phyloP scores from a whole-genome alignment of 2,888 invertebrate species.

The Hydroisotoma schaefferi region DNA sequence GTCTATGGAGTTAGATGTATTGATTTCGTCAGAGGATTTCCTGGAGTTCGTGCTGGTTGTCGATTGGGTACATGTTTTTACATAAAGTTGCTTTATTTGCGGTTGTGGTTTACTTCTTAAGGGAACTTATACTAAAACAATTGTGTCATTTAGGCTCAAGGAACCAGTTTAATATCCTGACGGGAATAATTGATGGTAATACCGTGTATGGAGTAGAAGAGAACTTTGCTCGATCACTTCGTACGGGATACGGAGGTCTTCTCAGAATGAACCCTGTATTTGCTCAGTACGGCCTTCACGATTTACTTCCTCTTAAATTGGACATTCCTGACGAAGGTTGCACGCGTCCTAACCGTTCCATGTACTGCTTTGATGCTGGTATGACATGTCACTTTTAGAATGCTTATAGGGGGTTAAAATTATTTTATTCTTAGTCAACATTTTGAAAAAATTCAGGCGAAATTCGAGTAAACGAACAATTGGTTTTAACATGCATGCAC shows the following conservation, averaged over 20 bases:
- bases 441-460: conserved; percentile 61
- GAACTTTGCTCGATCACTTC: conserved; percentile 72
- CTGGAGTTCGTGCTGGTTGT: conserved; percentile 81
- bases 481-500: conserved; percentile 86
- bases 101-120: background rate
- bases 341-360: conserved; percentile 79
- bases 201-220: conserved; percentile 86
- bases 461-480: conserved; percentile 86
- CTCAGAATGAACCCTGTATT: conserved; percentile 86
- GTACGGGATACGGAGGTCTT: conserved; percentile 76
- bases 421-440: conserved; percentile 12
- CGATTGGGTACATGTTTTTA: conserved; percentile 63
- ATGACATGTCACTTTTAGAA: conserved; percentile 24
- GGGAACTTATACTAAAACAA: background rate
- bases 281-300: conserved; percentile 79
- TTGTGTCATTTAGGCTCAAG: conserved; percentile 65
- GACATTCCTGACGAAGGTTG: conserved; percentile 91
- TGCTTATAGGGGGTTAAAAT: background rate
- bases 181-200: conserved; percentile 81
- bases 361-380: conserved; percentile 92
- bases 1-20: conserved; percentile 79
- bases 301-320: conserved; percentile 78
- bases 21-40: conserved; percentile 84
- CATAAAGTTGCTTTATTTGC: background rate
- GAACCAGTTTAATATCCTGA: conserved; percentile 78